Evolutionary conservation across 2,113 vertebrate species (phyloP).

Genomic region (Hyperopisus bebe): DNA sequence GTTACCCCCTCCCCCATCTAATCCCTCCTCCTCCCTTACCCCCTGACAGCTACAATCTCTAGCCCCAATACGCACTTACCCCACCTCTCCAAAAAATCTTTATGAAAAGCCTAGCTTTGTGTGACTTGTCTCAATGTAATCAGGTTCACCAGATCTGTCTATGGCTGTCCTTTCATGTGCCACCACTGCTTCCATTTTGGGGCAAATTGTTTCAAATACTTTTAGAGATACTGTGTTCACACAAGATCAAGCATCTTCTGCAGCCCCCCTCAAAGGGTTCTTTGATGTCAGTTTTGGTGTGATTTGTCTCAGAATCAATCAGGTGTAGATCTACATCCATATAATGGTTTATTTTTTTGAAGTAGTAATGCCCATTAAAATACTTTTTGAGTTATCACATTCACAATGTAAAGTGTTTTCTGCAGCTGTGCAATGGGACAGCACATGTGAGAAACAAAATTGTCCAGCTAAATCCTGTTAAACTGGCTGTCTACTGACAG

Average conservation of each 20-base stretch:
- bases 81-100: neutral
- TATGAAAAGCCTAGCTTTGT: neutral
- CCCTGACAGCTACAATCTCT: neutral
- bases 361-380: neutral
- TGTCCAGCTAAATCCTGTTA: neutral
- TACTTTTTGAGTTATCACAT: neutral
- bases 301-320: neutral
- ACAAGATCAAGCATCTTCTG: neutral
- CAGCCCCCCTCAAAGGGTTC: neutral
- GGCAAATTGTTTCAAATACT: neutral
- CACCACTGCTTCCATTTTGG: neutral
- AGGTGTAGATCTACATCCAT: neutral
- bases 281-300: neutral
- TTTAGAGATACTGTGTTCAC: neutral
- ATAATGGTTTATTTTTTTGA: neutral
- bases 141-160: neutral
- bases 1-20: neutral
- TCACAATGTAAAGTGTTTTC: neutral
- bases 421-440: neutral
- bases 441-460: neutral
- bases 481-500: neutral
- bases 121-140: neutral
- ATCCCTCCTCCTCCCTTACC: neutral
- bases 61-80: neutral
- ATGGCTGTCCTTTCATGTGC: neutral